Evolutionary conservation across 2,113 vertebrate species (phyloP), one percentile per base, ranked within the genome.

Genomic region (Hydropotes inermis): DNA sequence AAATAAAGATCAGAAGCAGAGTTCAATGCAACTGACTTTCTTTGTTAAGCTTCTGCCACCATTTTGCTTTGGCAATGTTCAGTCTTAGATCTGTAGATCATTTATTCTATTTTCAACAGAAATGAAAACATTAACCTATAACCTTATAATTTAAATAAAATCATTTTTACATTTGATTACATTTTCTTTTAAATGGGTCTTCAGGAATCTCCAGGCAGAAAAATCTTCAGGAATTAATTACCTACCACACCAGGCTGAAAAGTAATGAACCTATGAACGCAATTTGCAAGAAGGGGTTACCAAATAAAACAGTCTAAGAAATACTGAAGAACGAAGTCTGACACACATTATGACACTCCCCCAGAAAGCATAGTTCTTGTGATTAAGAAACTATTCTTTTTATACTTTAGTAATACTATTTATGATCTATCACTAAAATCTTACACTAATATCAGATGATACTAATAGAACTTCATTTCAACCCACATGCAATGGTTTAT

Each of bases 151-250:
- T 81, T 81, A 81, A 91, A 91, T 50, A 70, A 33, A 36, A 96
- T 55, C 21, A 86, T 76, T 88, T 60, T 88, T 60, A 54, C 12
- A 81, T 76, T 89, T 87, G 30, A 91, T 28, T 9, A 14, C 55
- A 70, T 19, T 13, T 84, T 92, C 61, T 67, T n/a, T 82, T 50
- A 92, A 78, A 74, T 3, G 58, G 57, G 76, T 70, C 11, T 79
- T 27, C 6, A 67, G 30, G 15, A 76, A 60, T 82, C 17, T 89
- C 45, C 28, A 81, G 47, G 47, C 47, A 81, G 47, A 81, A 81
- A 81, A 67, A 60, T 86, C 45, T 97, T 30, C 45, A 88, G 74
- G 27, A 89, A 86, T 50, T 76, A 82, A 90, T 96, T 86, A 93
- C 11, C 57, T n/a, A 39, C 57, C 30, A 61, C 17, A 79, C 13